Base-by-base conservation (phyloP, 1,140 invertebrate species). In the Drosophila yakuba region DNA sequence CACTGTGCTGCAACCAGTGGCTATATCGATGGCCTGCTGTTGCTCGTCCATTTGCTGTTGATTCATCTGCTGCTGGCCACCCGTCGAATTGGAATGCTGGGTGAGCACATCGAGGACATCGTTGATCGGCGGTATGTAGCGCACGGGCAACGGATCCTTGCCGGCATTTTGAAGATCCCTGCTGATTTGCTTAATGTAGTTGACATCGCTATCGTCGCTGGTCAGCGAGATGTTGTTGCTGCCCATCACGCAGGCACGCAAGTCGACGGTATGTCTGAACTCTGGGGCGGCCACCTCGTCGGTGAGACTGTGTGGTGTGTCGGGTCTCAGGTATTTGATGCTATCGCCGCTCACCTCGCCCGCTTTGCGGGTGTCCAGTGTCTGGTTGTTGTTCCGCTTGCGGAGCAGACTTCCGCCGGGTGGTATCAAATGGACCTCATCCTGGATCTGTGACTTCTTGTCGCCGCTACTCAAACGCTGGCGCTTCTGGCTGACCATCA, bases 151-250 rank as follows among this genome's bases (percentile, higher is more conserved):
- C 14, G 10, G 25, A 2, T 63, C 63, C 69, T 91, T 92, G 52
- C 58, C 80, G 7, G 69, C 79, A 36, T 91, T 92, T 57, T 92
- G 91, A 15, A 92, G 50, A 47, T 91, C 85, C 14, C 84, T 80
- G n/a, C 58, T 78, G 10, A 92, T 51, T 15, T 82, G 76, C 48
- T 80, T 73, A 1, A 92, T 92, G 14, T 43, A 72, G 14, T 39
- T 80, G 39, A 56, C 60, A 11, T 74, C 73, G 11, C 52, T 62
- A 32, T 54, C 57, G 15, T 54, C 51, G 41, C n/a, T 48, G 15
- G 71, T 76, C 41, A 92, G 39, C 3, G 81, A 78, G 2, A 92
- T 91, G 12, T 91, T 91, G 61, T 92, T 92, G 64, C 91, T 92
- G 45, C 92, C 91, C 77, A 85, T 91, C 5, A 92, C 62, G 51